Evolutionary conservation across 2,888 invertebrate species (phyloP).

Genomic region (Mamestra brassicae): DNA sequence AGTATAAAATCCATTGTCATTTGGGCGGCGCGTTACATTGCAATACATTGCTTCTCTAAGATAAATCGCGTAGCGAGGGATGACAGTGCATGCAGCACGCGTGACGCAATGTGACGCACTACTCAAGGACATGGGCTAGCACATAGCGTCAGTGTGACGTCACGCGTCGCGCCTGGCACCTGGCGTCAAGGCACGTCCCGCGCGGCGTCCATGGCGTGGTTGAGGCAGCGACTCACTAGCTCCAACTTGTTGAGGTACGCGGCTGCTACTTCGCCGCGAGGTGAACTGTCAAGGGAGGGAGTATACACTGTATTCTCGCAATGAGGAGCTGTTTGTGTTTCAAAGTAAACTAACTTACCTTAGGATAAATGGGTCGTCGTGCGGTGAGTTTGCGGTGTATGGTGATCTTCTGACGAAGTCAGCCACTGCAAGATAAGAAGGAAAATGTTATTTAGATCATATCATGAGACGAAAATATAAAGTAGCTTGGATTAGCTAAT

Average conservation of each 20-base stretch:
- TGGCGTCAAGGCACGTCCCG: slow-evolving; percentile 77
- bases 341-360: slow-evolving; percentile 70
- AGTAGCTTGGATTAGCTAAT: neutral
- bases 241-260: slow-evolving; percentile 81
- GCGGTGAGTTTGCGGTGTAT: slow-evolving; percentile 74
- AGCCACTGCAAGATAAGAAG: slow-evolving; percentile 65
- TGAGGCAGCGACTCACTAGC: slow-evolving; percentile 78
- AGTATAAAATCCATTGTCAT: slow-evolving; percentile 10
- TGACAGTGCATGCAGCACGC: neutral
- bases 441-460: neutral
- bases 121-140: neutral
- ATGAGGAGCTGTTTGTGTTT: neutral
- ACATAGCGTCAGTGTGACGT: too few relatives aligned
- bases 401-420: slow-evolving; percentile 78
- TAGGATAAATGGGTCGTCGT: slow-evolving; percentile 79
- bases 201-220: slow-evolving; percentile 74
- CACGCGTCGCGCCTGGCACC: neutral
- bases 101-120: slow-evolving; percentile 20
- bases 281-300: slow-evolving; percentile 70
- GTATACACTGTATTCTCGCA: neutral
- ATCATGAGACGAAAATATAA: neutral
- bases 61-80: slow-evolving; percentile 22
- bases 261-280: slow-evolving; percentile 77
- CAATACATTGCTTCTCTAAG: slow-evolving; percentile 6
- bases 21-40: slow-evolving; percentile 8